Conservation (phyloP, 2,888 invertebrate genomes). For the Polydrusus tereticollis region DNA sequence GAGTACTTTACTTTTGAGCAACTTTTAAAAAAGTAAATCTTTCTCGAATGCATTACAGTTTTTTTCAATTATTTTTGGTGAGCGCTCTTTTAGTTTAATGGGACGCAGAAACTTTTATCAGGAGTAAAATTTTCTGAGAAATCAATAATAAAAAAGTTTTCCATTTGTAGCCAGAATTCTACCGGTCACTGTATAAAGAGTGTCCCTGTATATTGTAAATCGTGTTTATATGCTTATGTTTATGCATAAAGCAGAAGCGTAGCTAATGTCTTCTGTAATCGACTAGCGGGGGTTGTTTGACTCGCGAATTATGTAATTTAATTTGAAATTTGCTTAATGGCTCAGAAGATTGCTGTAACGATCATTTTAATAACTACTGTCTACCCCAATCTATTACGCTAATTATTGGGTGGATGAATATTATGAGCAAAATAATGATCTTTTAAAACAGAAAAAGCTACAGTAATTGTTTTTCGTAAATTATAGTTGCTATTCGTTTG, state of each 20-base stretch:
- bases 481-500: no score
- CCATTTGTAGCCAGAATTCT: no score
- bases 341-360: conserved; percentile 60
- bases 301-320: conserved; percentile 59
- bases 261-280: conserved; percentile 61
- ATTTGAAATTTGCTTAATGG: conserved; percentile 64
- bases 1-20: no score
- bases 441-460: background rate
- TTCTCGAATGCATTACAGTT: no score
- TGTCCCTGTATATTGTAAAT: conserved; percentile 22
- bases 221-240: conserved; percentile 60
- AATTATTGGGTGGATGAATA: conserved; percentile 12
- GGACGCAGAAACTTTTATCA: no score
- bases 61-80: background rate
- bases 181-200: background rate
- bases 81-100: no score
- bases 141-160: no score
- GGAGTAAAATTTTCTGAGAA: no score
- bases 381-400: conserved; percentile 25
- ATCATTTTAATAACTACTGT: conserved; percentile 49
- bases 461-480: background rate
- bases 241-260: conserved; percentile 61
- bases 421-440: background rate
- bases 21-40: no score
- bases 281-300: conserved; percentile 51